Percentiles rank a stretch among this genome's conserved stretches.
Evolutionary conservation across 2,113 vertebrate species (phyloP).

Genomic region (Halcyon malimbica): DNA sequence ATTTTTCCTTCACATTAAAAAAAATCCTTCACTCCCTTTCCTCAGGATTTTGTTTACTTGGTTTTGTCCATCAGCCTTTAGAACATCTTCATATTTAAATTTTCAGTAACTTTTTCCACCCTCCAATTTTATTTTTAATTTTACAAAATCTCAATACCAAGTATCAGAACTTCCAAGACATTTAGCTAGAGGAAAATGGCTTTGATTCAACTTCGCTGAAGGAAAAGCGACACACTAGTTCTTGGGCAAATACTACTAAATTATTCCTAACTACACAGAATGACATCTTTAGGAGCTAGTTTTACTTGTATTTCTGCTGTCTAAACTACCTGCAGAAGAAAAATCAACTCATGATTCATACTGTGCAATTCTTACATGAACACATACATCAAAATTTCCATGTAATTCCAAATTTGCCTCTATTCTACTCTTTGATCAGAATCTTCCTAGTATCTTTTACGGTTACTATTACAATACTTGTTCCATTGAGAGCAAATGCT

Average conservation of each 20-base stretch:
- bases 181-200: background rate
- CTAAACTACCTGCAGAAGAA: background rate
- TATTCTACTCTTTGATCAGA: rapidly evolving
- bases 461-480: background rate
- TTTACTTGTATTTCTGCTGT: background rate
- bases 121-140: background rate
- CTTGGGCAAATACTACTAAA: background rate
- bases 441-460: background rate
- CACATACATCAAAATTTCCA: background rate
- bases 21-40: background rate
- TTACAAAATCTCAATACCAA: background rate
- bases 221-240: background rate
- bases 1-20: background rate
- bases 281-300: background rate
- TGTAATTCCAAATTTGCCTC: background rate
- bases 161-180: background rate
- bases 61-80: background rate
- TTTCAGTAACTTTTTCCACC: background rate
- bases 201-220: background rate
- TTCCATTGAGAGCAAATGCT: background rate
- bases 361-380: background rate
- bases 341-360: background rate
- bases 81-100: background rate
- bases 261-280: background rate
- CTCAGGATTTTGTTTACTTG: background rate